Evolutionary conservation across 2,797 vertebrate species (phyloP).

Genomic region (Harpagifer antarcticus): DNA sequence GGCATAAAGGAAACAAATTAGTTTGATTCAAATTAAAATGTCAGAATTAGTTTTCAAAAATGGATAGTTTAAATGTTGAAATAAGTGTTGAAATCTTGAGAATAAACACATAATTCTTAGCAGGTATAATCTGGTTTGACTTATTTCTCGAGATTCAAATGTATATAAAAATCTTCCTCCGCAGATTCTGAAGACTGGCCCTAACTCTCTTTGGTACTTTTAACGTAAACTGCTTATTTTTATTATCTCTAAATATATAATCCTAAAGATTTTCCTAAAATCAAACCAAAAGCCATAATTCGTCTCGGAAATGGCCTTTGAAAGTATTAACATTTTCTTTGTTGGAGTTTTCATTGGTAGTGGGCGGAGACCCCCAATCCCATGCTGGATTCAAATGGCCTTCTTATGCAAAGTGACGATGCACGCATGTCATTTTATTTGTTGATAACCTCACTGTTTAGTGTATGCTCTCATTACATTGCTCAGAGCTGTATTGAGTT

Average conservation of each 20-base stretch:
- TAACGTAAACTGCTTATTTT: constrained; percentile 11
- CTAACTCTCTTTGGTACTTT: too few relatives aligned
- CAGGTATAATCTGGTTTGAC: too few relatives aligned
- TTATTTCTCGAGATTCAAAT: too few relatives aligned
- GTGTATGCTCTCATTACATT: neutral
- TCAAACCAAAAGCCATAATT: neutral
- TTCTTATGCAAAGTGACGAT: neutral
- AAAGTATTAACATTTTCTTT: neutral
- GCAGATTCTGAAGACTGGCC: too few relatives aligned
- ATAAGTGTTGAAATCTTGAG: too few relatives aligned
- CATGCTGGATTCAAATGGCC: neutral
- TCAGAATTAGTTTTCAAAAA: too few relatives aligned
- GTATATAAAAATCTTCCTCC: too few relatives aligned
- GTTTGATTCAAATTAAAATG: too few relatives aligned
- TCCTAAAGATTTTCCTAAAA: neutral
- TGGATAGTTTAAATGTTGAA: too few relatives aligned
- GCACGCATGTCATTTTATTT: neutral
- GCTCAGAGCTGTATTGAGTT: neutral
- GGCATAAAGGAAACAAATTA: too few relatives aligned
- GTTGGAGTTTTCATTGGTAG: neutral
- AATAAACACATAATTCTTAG: too few relatives aligned
- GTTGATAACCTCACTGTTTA: neutral
- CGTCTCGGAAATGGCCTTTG: neutral
- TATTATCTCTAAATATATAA: neutral
- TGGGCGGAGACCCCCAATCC: neutral